Percentiles rank a stretch among this genome's conserved stretches.
Evolutionary conservation across 2,888 invertebrate genomes (phyloP).

Genomic region (Eristalis intricaria): DNA sequence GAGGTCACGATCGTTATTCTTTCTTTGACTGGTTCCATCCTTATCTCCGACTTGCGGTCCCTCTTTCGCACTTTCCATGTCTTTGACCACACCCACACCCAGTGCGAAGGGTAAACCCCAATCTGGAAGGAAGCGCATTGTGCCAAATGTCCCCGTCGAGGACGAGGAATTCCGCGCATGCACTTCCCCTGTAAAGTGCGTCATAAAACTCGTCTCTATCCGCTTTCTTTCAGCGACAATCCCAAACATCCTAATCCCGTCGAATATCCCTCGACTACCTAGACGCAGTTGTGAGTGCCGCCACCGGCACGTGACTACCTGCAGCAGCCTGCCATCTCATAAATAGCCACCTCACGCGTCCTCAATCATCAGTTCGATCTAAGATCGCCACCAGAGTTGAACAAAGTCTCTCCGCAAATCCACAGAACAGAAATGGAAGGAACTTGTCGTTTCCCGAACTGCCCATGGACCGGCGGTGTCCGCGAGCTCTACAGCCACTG

Average conservation of each 20-base stretch:
- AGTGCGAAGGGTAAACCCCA: neutral
- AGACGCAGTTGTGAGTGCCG: too few species aligned
- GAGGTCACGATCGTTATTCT: too few species aligned
- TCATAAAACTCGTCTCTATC: neutral
- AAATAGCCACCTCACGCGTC: neutral
- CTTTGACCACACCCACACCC: too few species aligned
- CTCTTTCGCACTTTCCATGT: too few species aligned
- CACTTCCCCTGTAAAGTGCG: neutral
- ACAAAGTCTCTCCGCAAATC: neutral
- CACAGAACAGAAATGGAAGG: neutral
- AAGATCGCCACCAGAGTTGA: neutral
- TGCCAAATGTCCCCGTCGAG: neutral
- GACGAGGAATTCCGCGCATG: neutral
- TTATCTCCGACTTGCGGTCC: too few species aligned
- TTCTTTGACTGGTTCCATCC: too few species aligned
- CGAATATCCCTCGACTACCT: neutral
- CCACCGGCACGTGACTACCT: too few species aligned
- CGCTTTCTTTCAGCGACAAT: neutral
- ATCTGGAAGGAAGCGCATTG: neutral
- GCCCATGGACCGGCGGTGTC: slow-evolving; percentile 62
- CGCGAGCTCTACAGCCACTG: slow-evolving; percentile 68
- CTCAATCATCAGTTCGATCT: neutral
- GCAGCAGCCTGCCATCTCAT: neutral
- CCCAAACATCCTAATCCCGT: neutral
- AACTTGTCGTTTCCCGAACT: slow-evolving; percentile 62